These are phyloP conservation scores for Caenorhabditis sinica DNA, from an alignment of 2,888 invertebrate genomes.

Conservation along the genomic window DNA sequence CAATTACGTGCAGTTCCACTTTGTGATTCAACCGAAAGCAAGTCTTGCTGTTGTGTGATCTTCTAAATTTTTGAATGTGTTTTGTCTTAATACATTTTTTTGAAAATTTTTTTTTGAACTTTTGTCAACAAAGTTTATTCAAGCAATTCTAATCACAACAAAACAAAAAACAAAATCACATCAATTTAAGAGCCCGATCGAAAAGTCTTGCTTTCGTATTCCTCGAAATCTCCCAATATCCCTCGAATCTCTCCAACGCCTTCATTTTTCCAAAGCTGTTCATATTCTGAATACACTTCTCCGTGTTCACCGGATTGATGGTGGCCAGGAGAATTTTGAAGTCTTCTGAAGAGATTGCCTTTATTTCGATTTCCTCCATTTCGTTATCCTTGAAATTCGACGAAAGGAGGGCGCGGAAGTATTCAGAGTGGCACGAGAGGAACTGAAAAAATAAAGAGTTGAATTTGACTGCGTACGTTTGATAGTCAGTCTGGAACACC, in stretches of 20 bases:
- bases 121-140: too few species aligned
- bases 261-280: background rate
- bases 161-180: background rate
- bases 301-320: background rate
- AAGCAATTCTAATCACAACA: background rate
- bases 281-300: background rate
- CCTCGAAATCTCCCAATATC: background rate
- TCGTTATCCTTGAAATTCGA: constrained; percentile 10
- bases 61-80: too few species aligned
- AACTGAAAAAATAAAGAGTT: constrained; percentile 26
- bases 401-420: constrained; percentile 3
- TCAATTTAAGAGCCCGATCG: background rate
- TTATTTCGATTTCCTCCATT: constrained; percentile 6
- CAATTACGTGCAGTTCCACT: too few species aligned
- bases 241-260: background rate
- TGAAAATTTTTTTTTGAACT: too few species aligned
- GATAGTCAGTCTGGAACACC: too few species aligned
- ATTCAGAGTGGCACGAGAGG: constrained; percentile 22
- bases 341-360: constrained; percentile 12
- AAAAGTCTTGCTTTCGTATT: background rate
- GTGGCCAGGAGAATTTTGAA: background rate
- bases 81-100: too few species aligned
- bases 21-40: too few species aligned
- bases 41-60: too few species aligned
- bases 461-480: too few species aligned